Evolutionary conservation across 2,888 invertebrate species (phyloP).

Genomic region (Petrophora chlorosata): DNA sequence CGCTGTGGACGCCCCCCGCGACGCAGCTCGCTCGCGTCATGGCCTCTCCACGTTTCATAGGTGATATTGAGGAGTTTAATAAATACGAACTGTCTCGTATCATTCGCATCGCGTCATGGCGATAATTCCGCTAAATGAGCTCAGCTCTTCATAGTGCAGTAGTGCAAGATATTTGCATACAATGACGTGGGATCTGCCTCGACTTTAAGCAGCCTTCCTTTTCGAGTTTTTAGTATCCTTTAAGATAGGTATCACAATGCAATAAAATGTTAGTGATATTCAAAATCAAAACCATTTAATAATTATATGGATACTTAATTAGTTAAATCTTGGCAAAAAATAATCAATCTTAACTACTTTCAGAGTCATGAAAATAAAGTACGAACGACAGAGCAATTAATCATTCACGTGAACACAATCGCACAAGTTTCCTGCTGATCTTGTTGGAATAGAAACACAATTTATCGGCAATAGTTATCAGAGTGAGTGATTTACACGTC

Average conservation of each 20-base stretch:
- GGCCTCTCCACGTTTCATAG: conserved; percentile 45
- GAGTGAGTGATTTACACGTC: conserved; percentile 32
- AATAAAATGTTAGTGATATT: no score
- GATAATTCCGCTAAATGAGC: conserved; percentile 74
- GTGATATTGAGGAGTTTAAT: conserved; percentile 63
- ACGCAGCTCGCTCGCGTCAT: conserved; percentile 46
- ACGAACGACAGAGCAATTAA: background rate
- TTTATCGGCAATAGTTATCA: conserved; percentile 44
- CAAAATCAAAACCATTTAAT: no score
- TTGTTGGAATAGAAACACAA: conserved; percentile 44
- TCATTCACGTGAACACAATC: conserved; percentile 8
- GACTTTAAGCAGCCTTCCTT: conserved; percentile 54
- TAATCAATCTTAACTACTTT: no score
- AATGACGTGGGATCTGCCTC: conserved; percentile 57
- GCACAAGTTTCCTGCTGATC: conserved; percentile 29
- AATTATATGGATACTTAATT: no score
- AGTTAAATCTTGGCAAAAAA: no score
- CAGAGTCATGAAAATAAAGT: background rate
- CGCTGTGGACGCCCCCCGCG: conserved; percentile 69
- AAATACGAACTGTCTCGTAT: conserved; percentile 61
- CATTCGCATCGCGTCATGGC: conserved; percentile 60
- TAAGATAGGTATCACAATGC: conserved; percentile 5
- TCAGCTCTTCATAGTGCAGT: conserved; percentile 57
- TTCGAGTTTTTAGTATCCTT: conserved; percentile 17
- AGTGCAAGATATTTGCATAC: conserved; percentile 74